phyloP scores from a whole-genome alignment of 2,888 invertebrate genomes.

The Ormyrus rosae region DNA sequence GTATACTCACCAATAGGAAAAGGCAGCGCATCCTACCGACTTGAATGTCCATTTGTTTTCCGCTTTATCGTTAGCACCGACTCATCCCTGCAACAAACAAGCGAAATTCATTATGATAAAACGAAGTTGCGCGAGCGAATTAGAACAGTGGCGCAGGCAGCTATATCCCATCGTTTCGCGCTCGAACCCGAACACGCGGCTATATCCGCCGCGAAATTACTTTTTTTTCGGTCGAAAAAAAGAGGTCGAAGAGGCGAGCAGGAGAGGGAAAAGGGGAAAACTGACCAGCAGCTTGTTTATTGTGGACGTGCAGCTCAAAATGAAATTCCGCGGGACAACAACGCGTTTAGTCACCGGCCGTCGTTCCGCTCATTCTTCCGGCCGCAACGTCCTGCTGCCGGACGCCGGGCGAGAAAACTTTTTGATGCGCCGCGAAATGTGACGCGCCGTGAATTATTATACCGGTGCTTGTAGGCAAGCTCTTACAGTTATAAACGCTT shows the following conservation, averaged over 20 bases:
- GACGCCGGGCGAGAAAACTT: constrained; percentile 14
- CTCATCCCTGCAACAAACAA: constrained; percentile 60
- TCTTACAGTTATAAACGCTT: not conserved
- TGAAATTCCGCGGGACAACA: constrained; percentile 32
- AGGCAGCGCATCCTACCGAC: constrained; percentile 61
- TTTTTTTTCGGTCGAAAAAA: not conserved
- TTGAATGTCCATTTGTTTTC: constrained; percentile 5
- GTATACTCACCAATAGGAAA: constrained; percentile 58
- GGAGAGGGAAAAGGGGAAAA: not conserved
- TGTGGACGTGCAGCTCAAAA: constrained; percentile 20
- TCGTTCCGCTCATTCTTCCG: constrained; percentile 6
- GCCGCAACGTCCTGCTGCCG: not conserved
- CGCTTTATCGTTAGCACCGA: constrained; percentile 21
- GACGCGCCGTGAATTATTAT: constrained; percentile 17
- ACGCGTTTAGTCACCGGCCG: not conserved
- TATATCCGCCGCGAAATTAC: not conserved
- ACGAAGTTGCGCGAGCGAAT: not conserved
- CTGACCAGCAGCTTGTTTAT: constrained; percentile 29
- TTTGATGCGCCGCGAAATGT: constrained; percentile 5
- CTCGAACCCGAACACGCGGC: too few species aligned
- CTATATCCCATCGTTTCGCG: too few species aligned
- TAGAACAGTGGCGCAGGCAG: not conserved
- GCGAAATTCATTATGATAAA: not conserved
- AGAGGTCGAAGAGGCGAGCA: not conserved
- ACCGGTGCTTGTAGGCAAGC: not conserved